Percentiles rank a stretch among this genome's conserved stretches.
Evolutionary conservation across 1,140 invertebrate genomes (phyloP).

Genomic region (Varroa destructor): DNA sequence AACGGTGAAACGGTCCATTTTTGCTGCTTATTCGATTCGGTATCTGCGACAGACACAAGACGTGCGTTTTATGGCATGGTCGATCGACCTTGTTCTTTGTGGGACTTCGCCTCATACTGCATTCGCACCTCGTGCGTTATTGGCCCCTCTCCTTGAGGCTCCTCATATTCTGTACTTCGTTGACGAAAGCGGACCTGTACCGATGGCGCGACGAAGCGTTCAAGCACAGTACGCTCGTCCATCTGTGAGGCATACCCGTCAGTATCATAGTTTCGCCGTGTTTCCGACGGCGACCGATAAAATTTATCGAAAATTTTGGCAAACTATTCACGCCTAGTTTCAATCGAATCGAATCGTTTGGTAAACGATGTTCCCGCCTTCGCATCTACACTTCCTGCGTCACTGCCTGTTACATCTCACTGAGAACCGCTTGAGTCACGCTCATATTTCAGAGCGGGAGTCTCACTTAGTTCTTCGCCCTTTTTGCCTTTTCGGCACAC

Average conservation of each 20-base stretch:
- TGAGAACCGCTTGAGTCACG: slow-evolving; percentile 13
- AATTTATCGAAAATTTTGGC: slow-evolving; percentile 5
- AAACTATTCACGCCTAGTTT: background rate
- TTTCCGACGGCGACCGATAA: slow-evolving; percentile 11
- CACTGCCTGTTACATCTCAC: slow-evolving; percentile 13
- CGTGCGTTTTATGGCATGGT: background rate
- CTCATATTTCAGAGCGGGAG: background rate
- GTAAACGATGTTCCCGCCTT: background rate
- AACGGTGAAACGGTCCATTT: slow-evolving; percentile 2
- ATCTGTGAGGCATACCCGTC: slow-evolving; percentile 22
- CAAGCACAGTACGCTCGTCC: background rate
- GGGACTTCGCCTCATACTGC: slow-evolving; percentile 5
- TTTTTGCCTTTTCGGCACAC: slow-evolving; percentile 15
- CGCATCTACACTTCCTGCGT: background rate
- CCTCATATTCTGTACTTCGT: background rate
- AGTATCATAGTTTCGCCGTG: slow-evolving; percentile 1
- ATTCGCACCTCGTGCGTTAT: slow-evolving; percentile 8
- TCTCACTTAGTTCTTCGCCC: slow-evolving; percentile 7
- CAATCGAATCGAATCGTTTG: background rate
- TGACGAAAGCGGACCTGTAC: too few relatives aligned
- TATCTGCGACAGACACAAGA: background rate
- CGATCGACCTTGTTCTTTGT: background rate
- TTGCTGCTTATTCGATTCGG: background rate
- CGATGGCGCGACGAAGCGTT: background rate
- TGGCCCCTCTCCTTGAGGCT: background rate